Evolutionary conservation across 2,888 invertebrate genomes (phyloP).

Genomic region (Volucella bombylans): DNA sequence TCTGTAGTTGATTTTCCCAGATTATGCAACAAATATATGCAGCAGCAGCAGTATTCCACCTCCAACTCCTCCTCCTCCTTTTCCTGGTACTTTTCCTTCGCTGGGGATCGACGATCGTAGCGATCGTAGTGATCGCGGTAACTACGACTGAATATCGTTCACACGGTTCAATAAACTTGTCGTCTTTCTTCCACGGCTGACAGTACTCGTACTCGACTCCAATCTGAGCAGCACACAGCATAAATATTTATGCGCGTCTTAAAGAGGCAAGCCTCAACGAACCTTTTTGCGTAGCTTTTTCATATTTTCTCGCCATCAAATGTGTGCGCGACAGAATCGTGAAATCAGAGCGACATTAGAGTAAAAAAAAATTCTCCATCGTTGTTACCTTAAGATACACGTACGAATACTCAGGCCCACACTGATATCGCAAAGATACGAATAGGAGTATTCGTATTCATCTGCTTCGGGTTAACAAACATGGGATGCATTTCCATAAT

Average conservation of each 20-base stretch:
- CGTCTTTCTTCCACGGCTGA: conserved; percentile 65
- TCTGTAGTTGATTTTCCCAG: conserved; percentile 32
- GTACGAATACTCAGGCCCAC: too few species aligned
- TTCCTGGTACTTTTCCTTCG: conserved; percentile 5
- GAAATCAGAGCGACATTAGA: conserved; percentile 53
- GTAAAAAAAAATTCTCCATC: conserved; percentile 30
- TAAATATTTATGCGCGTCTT: conserved; percentile 68
- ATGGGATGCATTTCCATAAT: conserved; percentile 40
- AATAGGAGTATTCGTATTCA: too few species aligned
- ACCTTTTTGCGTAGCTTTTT: conserved; percentile 42
- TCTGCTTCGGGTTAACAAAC: too few species aligned
- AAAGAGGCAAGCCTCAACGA: conserved; percentile 57
- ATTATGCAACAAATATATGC: conserved; percentile 64
- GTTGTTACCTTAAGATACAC: conserved; percentile 1
- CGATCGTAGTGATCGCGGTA: background rate
- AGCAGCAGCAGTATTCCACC: conserved; percentile 18
- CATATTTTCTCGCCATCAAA: conserved; percentile 41
- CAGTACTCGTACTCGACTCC: conserved; percentile 49
- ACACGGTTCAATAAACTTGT: conserved; percentile 72
- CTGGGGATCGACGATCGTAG: background rate
- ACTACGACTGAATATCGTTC: conserved; percentile 58
- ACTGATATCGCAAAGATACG: conserved; percentile 16
- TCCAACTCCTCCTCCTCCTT: background rate
- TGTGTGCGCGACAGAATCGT: conserved; percentile 62
- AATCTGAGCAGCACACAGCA: conserved; percentile 26